Evolutionary conservation across 1,140 invertebrate species (phyloP), one percentile per base, ranked within the genome.

Genomic region (Bathynomus jamesi): DNA sequence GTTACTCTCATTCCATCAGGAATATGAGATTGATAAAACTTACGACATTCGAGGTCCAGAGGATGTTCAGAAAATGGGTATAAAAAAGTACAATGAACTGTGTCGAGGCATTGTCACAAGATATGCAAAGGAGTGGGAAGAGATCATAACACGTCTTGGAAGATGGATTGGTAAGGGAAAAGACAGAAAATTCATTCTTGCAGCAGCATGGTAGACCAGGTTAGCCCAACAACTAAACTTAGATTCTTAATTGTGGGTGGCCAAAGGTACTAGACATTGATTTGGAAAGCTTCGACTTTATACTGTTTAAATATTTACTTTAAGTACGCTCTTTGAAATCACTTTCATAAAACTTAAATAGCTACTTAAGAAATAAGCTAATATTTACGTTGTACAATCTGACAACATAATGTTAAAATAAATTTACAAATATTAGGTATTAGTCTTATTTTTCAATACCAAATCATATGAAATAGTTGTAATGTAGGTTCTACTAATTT

Each of bases 241-340:
- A 89, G 99, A 83, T 97, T 99, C 4, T 96, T 99, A 81, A 87
- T 98, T 69, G 85, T 96, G 61, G 99, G 99, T 85, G 98, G 98
- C 13, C 99, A 98, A 98, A 98, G 99, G 87, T 96, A 94, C 79
- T 98, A 99, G 85, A 98, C 98, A 25, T 83, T 99, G 32, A 98
- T 95, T 2, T 93, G 97, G 24, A 82, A 83, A 71, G 79, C 80
- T n/a, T n/a, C n/a, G n/a, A n/a, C n/a, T 53, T 11, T 53, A n/a
- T 11, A 53, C 11, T 13, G n/a, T 13, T 13, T 53, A n/a, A 13
- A 13, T 53, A 53, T 13, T 53, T 53, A 13, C 11, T 11, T 13
- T 13, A 11, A n/a, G n/a, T 11, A 13, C n/a, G n/a, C n/a, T n/a
- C n/a, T n/a, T n/a, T n/a, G n/a, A n/a, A n/a, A n/a, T n/a, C n/a